Base-by-base conservation (phyloP, 1,140 invertebrate genomes). In the Epicauta chinensis region DNA sequence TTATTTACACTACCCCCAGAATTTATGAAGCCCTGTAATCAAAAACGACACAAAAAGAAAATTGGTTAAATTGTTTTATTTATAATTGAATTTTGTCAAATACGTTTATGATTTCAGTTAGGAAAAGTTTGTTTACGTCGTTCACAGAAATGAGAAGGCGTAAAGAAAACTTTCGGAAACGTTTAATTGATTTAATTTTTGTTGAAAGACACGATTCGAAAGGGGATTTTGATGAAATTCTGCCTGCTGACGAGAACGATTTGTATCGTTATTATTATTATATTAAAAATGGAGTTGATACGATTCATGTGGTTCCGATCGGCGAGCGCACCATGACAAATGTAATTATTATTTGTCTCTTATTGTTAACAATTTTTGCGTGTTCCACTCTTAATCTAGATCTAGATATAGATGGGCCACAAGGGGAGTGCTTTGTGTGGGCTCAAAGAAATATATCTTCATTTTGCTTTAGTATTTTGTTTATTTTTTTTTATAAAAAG, bases 261-360 rank as follows among this genome's bases (percentile, higher is more conserved):
- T 70, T 87, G 56, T 68, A 90, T 58, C 77, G 87, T 56, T 95
- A 95, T 73, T 90, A 93, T 67, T 92, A 91, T 71, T 96, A 93
- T 62, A 82, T 94, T 43, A 83, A 85, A 63, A 84, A 92, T 71
- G 91, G 90, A 0, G 84, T 94, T 29, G 89, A 93, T 65, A 91
- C 90, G 31, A 81, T 84, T 45, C 83, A 92, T 67, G 86, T 95
- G 1, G 84, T 89, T 13, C 83, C 89, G 1, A 79, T 96, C 69
- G 77, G 78, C 64, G 75, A 75, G 56, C 74, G 77, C 73, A 72
- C 82, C 63, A 70, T 79, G 34, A 67, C 76, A 29, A 74, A 73
- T 29, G 80, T 81, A 62, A 60, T 13, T 17, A 23, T 17, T 36
- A 38, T 9, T 49, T 23, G 31, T 2, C 14, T 4, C 2, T 44